Evolutionary conservation across 2,113 vertebrate genomes (phyloP), one percentile per base, ranked within the genome.

Genomic region (Ploceus nigricollis): DNA sequence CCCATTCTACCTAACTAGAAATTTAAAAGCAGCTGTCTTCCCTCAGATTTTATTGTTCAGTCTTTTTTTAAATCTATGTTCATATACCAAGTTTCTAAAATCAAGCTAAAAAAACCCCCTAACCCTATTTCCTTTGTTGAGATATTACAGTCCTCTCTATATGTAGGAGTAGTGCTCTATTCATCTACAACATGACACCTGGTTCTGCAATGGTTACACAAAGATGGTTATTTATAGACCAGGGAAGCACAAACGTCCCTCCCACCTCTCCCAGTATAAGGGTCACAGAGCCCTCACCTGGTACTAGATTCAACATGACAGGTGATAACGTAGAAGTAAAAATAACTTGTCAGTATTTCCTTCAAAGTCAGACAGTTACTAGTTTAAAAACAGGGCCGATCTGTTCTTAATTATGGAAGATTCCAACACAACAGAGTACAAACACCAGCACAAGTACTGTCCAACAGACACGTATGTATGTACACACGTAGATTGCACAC

Each of bases 261-360:
- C 68, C 86, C 58, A 86, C 39, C 15, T 90, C 54, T 54, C 27
- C 76, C 57, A n/a, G 30, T 25, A 10, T 18, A 78, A 81, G 81
- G 53, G 56, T 89, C 79, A 94, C 37, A 75, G 72, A 96, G 79
- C 76, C 85, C 82, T 97, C 85, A 96, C 92, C 96, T 90, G 76
- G 69, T 64, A 71, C 69, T 56, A 90, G 79, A 96, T 96, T 92
- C 93, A 86, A 89, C 53, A 63, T 84, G 92, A 96, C 94, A 96
- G 88, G 80, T 94, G 91, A 81, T 68, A 95, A 94, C 60, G 73
- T 0, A 64, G 44, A 85, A 54, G 27, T 47, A 95, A 90, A 96
- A 95, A 94, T 89, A 95, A 89, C 80, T 81, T 91, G 88, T 58
- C 90, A 87, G 61, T 91, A 84, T 90, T 95, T 57, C 37, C 68